Conservation (phyloP, 2,888 invertebrate species). For the Phyto melanocephala region DNA sequence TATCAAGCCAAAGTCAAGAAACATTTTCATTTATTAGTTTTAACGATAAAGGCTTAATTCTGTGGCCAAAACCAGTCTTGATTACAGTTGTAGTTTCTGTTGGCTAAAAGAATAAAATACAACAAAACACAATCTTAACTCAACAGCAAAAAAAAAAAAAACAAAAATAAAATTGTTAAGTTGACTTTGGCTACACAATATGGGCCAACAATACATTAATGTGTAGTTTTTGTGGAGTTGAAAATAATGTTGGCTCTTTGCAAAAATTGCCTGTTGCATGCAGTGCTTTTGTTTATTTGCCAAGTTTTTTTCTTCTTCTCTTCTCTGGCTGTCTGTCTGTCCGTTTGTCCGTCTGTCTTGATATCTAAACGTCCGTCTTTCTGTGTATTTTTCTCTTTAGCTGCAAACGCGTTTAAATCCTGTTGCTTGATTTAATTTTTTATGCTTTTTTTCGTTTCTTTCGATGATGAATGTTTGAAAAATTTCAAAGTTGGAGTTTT, state of each 20-base stretch:
- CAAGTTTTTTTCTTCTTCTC: slow-evolving; percentile 42
- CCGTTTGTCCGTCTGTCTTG: background rate
- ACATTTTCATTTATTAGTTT: slow-evolving; percentile 58
- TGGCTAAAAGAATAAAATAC: slow-evolving; percentile 11
- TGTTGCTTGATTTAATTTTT: slow-evolving; percentile 42
- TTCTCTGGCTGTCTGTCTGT: background rate
- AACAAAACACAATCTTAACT: background rate
- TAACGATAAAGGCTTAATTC: slow-evolving; percentile 58
- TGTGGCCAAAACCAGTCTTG: slow-evolving; percentile 61
- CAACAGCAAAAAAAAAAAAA: slow-evolving; percentile 12
- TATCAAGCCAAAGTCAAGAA: slow-evolving; percentile 43
- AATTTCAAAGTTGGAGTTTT: slow-evolving; percentile 58
- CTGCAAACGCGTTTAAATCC: slow-evolving; percentile 64
- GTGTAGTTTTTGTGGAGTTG: slow-evolving; percentile 32
- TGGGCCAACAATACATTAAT: slow-evolving; percentile 59
- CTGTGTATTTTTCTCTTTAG: slow-evolving; percentile 16
- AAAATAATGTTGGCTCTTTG: slow-evolving; percentile 39
- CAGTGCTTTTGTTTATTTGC: slow-evolving; percentile 55
- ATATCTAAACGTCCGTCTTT: slow-evolving; percentile 20
- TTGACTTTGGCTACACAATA: slow-evolving; percentile 64
- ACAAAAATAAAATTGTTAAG: slow-evolving; percentile 57
- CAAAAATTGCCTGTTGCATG: slow-evolving; percentile 57
- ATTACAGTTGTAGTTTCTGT: slow-evolving; percentile 24
- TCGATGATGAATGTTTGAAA: slow-evolving; percentile 66
- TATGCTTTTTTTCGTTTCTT: slow-evolving; percentile 24